phyloP scores from a whole-genome alignment of 2,888 invertebrate species.

The Pseudoips prasinana region DNA sequence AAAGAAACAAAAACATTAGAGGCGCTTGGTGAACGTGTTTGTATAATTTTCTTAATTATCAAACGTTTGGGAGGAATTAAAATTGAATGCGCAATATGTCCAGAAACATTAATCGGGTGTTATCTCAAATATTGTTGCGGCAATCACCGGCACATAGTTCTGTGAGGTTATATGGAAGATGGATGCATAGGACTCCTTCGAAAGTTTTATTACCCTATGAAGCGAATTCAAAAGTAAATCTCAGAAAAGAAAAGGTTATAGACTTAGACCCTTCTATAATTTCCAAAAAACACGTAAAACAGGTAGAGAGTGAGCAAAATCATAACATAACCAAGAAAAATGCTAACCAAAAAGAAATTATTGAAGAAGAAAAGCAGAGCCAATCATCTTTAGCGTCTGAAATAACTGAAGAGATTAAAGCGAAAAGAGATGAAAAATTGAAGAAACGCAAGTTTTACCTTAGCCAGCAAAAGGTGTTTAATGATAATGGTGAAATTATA shows the following conservation, averaged over 20 bases:
- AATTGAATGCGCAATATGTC: no score
- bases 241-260: constrained; percentile 69
- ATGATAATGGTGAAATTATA: constrained; percentile 77
- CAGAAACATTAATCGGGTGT: constrained; percentile 25
- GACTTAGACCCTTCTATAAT: constrained; percentile 45
- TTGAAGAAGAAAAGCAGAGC: constrained; percentile 8
- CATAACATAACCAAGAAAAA: neutral
- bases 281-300: constrained; percentile 32
- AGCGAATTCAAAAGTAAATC: constrained; percentile 40
- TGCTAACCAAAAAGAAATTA: constrained; percentile 4
- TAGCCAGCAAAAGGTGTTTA: constrained; percentile 71
- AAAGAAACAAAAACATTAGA: no score
- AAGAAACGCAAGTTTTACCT: constrained; percentile 58
- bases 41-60: no score
- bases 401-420: constrained; percentile 48
- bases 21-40: no score
- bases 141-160: constrained; percentile 27
- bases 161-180: constrained; percentile 66
- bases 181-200: constrained; percentile 76
- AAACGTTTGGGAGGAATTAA: no score
- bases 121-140: constrained; percentile 10
- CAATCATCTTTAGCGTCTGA: constrained; percentile 21
- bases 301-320: constrained; percentile 3
- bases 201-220: constrained; percentile 77
- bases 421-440: constrained; percentile 50